Conservation (phyloP, 2,113 vertebrate species). For the Sylvietta virens region DNA sequence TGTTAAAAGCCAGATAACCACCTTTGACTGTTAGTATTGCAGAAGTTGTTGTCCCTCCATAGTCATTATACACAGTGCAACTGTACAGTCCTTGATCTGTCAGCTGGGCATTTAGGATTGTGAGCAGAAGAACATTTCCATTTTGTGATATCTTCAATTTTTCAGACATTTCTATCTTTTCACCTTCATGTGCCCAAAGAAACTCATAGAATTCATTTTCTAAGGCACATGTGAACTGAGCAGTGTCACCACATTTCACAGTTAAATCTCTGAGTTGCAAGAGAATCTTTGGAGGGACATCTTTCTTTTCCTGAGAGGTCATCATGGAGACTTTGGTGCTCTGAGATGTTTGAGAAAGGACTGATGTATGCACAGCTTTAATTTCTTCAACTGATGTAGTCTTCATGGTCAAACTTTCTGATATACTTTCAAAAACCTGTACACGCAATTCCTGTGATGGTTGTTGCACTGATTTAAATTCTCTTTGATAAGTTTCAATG, state of each 20-base stretch:
- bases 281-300: constrained; percentile 65
- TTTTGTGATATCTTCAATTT: constrained; percentile 74
- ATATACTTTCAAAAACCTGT: constrained; percentile 74
- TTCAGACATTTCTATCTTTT: constrained; percentile 68
- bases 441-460: constrained; percentile 60
- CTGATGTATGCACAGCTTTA: constrained; percentile 2
- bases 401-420: constrained; percentile 69
- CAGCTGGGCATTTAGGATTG: constrained; percentile 71
- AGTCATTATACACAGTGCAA: constrained; percentile 76
- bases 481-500: constrained; percentile 66
- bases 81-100: constrained; percentile 81
- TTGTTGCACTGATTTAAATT: constrained; percentile 72
- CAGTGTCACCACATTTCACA: constrained; percentile 73
- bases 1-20: constrained; percentile 78
- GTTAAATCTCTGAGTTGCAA: constrained; percentile 77
- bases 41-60: constrained; percentile 76
- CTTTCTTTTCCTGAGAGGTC: not conserved
- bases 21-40: constrained; percentile 86
- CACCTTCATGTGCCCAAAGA: constrained; percentile 79
- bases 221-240: constrained; percentile 82
- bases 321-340: constrained; percentile 7
- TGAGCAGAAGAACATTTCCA: constrained; percentile 74
- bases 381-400: constrained; percentile 20
- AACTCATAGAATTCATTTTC: constrained; percentile 71
- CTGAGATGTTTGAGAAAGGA: constrained; percentile 44